Percentiles rank a stretch among this genome's conserved stretches.
phyloP scores from a whole-genome alignment of 2,113 vertebrate species.

The Piprites chloris region DNA sequence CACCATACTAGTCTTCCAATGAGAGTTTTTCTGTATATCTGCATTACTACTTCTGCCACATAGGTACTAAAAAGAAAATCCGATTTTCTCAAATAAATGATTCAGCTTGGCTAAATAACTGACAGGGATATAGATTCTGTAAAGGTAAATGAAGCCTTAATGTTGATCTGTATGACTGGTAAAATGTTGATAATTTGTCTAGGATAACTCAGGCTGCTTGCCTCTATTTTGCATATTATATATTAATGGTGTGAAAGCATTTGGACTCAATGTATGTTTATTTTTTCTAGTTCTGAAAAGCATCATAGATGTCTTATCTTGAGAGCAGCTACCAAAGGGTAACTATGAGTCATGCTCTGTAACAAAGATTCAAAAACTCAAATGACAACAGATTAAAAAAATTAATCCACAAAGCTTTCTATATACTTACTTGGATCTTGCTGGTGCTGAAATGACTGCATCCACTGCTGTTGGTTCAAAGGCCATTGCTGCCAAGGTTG shows the following conservation, averaged over 20 bases:
- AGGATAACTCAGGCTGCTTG: neutral
- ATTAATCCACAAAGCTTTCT: conserved; percentile 39
- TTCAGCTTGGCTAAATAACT: neutral
- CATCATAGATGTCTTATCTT: neutral
- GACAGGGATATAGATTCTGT: neutral
- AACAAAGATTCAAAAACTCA: neutral
- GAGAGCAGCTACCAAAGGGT: neutral
- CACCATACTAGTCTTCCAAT: neutral
- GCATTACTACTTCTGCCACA: neutral
- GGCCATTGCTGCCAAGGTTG: conserved; percentile 99
- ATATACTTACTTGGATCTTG: conserved; percentile 91
- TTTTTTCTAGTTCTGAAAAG: neutral
- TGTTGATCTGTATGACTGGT: neutral
- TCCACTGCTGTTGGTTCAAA: conserved; percentile 98
- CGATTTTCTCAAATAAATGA: neutral
- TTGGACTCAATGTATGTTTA: neutral
- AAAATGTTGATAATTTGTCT: neutral
- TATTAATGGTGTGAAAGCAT: neutral
- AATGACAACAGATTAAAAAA: neutral
- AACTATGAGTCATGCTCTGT: neutral
- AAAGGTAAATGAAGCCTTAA: neutral
- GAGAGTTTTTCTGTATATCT: neutral
- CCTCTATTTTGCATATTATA: neutral
- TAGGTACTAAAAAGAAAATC: neutral
- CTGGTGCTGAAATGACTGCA: conserved; percentile 98